These are phyloP conservation scores for Sebastes minor DNA, from an alignment of 2,797 vertebrate genomes.

Conservation along the genomic window DNA sequence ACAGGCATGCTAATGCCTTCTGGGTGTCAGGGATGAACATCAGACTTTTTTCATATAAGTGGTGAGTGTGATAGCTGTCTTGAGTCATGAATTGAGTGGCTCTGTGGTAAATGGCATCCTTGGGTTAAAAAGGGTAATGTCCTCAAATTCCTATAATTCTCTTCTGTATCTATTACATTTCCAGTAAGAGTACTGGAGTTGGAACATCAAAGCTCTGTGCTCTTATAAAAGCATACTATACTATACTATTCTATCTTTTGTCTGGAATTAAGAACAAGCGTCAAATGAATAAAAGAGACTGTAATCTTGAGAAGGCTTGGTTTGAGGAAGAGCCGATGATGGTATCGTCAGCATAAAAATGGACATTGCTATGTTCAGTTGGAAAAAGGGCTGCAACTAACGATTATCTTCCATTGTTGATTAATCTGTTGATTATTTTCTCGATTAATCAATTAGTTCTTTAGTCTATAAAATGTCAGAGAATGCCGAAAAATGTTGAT, in stretches of 20 bases:
- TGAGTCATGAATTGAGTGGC: neutral
- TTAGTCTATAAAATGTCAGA: no score
- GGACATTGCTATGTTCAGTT: rapidly evolving
- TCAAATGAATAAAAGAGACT: neutral
- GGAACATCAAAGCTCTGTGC: neutral
- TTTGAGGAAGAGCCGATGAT: rapidly evolving
- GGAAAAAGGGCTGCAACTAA: no score
- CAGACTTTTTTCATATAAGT: neutral
- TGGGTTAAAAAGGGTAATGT: no score
- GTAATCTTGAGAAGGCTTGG: neutral
- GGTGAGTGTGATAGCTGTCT: neutral
- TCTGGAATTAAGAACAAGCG: neutral
- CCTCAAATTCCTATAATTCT: neutral
- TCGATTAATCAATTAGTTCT: rapidly evolving
- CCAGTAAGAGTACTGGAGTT: neutral
- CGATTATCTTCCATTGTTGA: no score
- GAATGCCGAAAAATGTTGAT: no score
- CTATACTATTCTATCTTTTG: rapidly evolving
- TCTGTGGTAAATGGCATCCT: neutral
- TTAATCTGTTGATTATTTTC: no score
- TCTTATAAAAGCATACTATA: neutral
- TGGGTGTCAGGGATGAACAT: neutral
- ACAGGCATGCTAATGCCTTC: neutral
- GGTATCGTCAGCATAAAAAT: neutral
- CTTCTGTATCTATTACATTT: neutral